Percentiles rank a stretch among this genome's conserved stretches.
These are phyloP conservation scores for Tinea trinotella DNA, from an alignment of 2,888 invertebrate genomes.

Conservation along the genomic window DNA sequence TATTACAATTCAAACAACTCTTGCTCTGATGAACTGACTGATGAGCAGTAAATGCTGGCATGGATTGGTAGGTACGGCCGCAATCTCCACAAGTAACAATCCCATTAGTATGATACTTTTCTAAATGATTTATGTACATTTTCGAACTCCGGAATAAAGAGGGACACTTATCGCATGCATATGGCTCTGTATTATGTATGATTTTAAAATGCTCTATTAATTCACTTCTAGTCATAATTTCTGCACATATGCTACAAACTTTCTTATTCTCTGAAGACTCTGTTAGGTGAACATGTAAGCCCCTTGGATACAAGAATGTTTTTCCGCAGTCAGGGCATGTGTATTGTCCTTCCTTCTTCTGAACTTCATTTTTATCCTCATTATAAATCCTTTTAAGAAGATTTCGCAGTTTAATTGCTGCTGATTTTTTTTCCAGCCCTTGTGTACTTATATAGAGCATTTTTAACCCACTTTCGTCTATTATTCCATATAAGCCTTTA, in stretches of 20 bases:
- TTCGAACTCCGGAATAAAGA: slow-evolving; percentile 33
- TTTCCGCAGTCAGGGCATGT: slow-evolving; percentile 48
- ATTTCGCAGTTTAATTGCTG: slow-evolving; percentile 20
- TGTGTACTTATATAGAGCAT: not conserved
- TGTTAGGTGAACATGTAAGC: slow-evolving; percentile 45
- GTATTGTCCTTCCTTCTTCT: slow-evolving; percentile 23
- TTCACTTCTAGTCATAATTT: slow-evolving; percentile 41
- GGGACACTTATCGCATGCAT: slow-evolving; percentile 47
- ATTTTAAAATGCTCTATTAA: slow-evolving; percentile 38
- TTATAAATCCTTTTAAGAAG: not conserved
- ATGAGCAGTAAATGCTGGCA: slow-evolving; percentile 43
- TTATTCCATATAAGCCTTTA: slow-evolving; percentile 31
- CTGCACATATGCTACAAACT: slow-evolving; percentile 49
- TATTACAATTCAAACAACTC: slow-evolving; percentile 47
- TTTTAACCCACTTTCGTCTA: slow-evolving; percentile 26
- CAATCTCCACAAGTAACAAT: slow-evolving; percentile 48
- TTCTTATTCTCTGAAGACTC: slow-evolving; percentile 43
- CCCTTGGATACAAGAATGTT: slow-evolving; percentile 36
- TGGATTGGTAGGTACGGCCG: slow-evolving; percentile 41
- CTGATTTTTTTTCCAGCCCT: slow-evolving; percentile 15
- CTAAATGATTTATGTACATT: slow-evolving; percentile 34
- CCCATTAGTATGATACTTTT: slow-evolving; percentile 36
- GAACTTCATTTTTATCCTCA: not conserved
- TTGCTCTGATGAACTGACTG: slow-evolving; percentile 38
- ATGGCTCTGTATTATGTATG: slow-evolving; percentile 33